Conservation (phyloP, 2,113 vertebrate genomes). For the Prietella phreatophila region DNA sequence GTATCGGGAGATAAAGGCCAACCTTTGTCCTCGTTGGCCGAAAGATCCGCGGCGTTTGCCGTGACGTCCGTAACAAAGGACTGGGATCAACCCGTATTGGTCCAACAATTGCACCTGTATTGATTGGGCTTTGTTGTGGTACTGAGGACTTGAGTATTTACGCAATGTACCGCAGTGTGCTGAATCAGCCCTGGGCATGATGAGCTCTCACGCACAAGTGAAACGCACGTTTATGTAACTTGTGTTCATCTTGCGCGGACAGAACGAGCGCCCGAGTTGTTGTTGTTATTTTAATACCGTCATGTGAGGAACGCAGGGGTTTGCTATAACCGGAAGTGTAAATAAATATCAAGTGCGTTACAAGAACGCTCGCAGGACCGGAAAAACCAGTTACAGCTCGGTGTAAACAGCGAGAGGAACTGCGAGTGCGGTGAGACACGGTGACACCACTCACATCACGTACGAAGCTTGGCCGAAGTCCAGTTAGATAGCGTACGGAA, state of each 20-base stretch:
- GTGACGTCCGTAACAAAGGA: neutral
- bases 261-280: too few relatives aligned
- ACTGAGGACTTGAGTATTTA: neutral
- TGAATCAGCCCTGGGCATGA: neutral
- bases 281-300: neutral
- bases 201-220: neutral
- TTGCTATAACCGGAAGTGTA: neutral
- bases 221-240: neutral
- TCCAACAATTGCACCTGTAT: constrained; percentile 16
- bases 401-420: neutral
- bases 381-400: neutral
- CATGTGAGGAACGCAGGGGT: neutral
- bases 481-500: neutral
- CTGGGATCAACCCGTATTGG: constrained; percentile 2
- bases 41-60: neutral
- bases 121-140: neutral
- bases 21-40: constrained; percentile 27
- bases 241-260: neutral
- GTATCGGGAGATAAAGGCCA: constrained; percentile 26
- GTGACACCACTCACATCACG: neutral
- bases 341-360: neutral
- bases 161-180: neutral
- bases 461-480: neutral
- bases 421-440: neutral
- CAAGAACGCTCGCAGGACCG: neutral